Base-by-base conservation (phyloP, 2,797 vertebrate genomes). In the Coilia nasus region DNA sequence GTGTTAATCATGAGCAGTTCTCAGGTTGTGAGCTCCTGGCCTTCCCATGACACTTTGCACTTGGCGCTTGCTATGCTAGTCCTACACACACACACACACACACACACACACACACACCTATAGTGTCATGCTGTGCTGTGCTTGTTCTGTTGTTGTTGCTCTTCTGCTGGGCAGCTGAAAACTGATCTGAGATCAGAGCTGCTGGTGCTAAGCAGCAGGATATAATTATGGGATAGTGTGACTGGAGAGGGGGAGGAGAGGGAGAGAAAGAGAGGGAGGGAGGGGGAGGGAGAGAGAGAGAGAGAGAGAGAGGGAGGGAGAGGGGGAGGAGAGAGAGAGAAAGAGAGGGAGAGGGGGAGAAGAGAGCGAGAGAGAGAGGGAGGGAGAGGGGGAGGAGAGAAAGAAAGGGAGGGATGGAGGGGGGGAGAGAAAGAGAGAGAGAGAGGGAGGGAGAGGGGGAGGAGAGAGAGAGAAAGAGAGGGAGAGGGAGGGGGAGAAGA, bases 171-270 rank as follows among this genome's bases (percentile, higher is more conserved):
- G 50, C 50, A 3, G 50, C 14, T 54, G 50, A 54, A 54, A 54
- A 7, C 50, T 54, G 50, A 54, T 54, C 50, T 54, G 50, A 14
- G 50, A 3, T 62, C 23, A 28, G 62, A 12, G 64, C 28, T 62
- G 62, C 23, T 64, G 62, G 23, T 23, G 25, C 23, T 71, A 71
- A 71, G 35, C 67, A 35, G 6, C 12, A 71, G 67, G 2, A 11
- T 35, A 15, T 71, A 71, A 71, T 71, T 71, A 71, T 71, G 67
- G 67, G 31, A 31, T 71, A 71, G 67, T 6, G 31, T 71, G 12
- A 71, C 67, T 1, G 5, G 11, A 17, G 87, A 84, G 83, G 83
- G 21, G 81, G 47, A 25, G 9, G 9, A 83, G 2, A 82, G 28
- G 19, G 35, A 60, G 50, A 11, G 28, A 6, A 12, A 17, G 25